Evolutionary conservation across 2,888 invertebrate species (phyloP), one percentile per base, ranked within the genome.

Genomic region (Lithophane leautieri): DNA sequence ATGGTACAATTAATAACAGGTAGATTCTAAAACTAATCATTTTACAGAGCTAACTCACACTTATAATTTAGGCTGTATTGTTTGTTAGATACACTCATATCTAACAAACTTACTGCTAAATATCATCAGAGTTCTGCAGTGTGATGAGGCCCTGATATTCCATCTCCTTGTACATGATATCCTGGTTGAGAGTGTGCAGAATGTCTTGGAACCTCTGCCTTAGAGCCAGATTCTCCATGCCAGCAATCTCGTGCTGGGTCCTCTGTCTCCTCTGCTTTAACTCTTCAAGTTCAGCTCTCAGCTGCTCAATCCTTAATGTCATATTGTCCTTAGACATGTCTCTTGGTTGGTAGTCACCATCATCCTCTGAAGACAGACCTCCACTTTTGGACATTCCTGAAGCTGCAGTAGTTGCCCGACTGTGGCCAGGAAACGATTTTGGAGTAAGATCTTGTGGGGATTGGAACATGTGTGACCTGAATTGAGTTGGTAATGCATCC

Each of bases 201-300:
- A 98, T 98, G 84, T 98, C 98, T 91, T 98, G 98, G 93, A 99
- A 98, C 72, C 99, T 96, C 93, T 98, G 98, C 67, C 98, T 96
- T 22, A 99, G 93, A 19, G 98, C 98, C 81, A 98, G 96, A 93
- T 99, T 99, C 91, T 99, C 98, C 91, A 99, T 98, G 65, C 98
- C 98, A 40, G 98, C 97, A 80, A 99, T 98, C 94, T 99, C 98
- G 84, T 97, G 97, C 89, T 99, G 98, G 83, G 98, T 98, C 88
- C 98, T 97, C 73, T 97, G 97, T 79, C 98, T 97, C 69, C 98
- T 97, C 58, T 97, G 97, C 88, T 98, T 98, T 25, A 99, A 94
- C 83, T 98, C 98, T 25, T 97, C 97, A 67, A 99, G 95, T 92
- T 99, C 98, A 19, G 97, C 95, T 71, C 97, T 97, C 4, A 99